Evolutionary conservation across 2,888 invertebrate genomes (phyloP).

Genomic region (Yponomeuta sedellus): DNA sequence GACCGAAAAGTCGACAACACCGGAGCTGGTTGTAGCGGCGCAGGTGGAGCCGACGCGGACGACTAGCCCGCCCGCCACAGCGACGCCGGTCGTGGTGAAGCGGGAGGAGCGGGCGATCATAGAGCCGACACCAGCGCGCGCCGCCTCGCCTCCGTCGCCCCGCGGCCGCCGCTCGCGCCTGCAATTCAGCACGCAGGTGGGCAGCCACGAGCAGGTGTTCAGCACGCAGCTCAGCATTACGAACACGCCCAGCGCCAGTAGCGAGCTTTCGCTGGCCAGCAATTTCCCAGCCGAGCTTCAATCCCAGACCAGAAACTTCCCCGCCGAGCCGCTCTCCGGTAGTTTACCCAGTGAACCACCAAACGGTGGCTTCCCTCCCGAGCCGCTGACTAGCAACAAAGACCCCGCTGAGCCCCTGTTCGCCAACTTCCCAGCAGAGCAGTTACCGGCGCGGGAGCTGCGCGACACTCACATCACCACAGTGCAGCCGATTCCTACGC

Average conservation of each 20-base stretch:
- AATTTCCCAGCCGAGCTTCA: conserved; percentile 60
- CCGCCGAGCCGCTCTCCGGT: conserved; percentile 77
- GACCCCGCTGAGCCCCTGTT: conserved; percentile 50
- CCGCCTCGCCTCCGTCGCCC: background rate
- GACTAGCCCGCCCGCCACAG: conserved; percentile 15
- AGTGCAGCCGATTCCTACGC: conserved; percentile 15
- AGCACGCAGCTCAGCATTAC: conserved; percentile 80
- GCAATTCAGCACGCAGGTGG: conserved; percentile 81
- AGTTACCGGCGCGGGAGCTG: conserved; percentile 34
- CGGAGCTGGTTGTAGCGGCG: conserved; percentile 6
- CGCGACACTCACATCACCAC: conserved; percentile 28
- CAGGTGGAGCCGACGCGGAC: background rate
- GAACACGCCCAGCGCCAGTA: conserved; percentile 79
- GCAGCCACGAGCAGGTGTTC: conserved; percentile 82
- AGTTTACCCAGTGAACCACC: conserved; percentile 69
- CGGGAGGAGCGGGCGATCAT: conserved; percentile 11
- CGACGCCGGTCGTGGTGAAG: conserved; percentile 11
- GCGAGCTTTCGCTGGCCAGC: conserved; percentile 76
- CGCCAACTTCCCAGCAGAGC: conserved; percentile 74
- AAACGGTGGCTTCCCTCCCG: conserved; percentile 72
- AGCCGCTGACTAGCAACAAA: conserved; percentile 50
- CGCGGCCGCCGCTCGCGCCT: conserved; percentile 54
- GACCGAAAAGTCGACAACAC: conserved; percentile 46
- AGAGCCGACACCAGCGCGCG: background rate
- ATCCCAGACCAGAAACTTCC: conserved; percentile 64